Conservation (phyloP, 23 tunicate genomes). For the Styela clava region DNA sequence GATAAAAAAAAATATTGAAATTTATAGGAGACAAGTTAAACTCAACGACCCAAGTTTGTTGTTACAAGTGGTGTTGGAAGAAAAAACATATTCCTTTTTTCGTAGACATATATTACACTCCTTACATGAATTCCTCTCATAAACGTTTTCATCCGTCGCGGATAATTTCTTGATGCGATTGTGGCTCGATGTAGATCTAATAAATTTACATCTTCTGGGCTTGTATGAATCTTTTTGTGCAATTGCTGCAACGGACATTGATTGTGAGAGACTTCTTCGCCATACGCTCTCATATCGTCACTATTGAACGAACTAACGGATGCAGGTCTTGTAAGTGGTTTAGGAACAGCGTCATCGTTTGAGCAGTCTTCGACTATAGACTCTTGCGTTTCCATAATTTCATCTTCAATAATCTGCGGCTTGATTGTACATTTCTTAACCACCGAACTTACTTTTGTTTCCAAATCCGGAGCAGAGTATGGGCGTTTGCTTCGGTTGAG, state of each 20-base stretch:
- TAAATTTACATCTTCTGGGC: slow-evolving; percentile 8
- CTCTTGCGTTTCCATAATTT: neutral
- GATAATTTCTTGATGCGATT: slow-evolving; percentile 40
- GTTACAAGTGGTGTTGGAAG: no score
- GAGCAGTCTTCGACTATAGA: neutral
- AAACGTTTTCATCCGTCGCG: slow-evolving; percentile 22
- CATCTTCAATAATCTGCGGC: neutral
- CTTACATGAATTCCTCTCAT: slow-evolving; percentile 18
- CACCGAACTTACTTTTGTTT: neutral
- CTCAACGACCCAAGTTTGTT: no score
- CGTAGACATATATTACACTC: no score
- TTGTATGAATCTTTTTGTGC: slow-evolving; percentile 10
- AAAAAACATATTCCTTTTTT: no score
- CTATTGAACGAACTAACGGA: neutral
- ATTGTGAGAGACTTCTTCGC: neutral
- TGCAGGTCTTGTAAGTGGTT: neutral
- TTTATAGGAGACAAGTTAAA: no score
- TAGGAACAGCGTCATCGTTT: neutral
- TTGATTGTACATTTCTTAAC: neutral
- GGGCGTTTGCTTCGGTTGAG: neutral
- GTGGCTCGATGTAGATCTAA: slow-evolving; percentile 42
- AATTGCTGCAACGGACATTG: slow-evolving; percentile 22
- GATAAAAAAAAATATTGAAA: no score
- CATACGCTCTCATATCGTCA: neutral
- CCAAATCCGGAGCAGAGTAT: neutral